Evolutionary conservation across 2,113 vertebrate species (phyloP), one percentile per base, ranked within the genome.

Genomic region (Poecilia latipinna): DNA sequence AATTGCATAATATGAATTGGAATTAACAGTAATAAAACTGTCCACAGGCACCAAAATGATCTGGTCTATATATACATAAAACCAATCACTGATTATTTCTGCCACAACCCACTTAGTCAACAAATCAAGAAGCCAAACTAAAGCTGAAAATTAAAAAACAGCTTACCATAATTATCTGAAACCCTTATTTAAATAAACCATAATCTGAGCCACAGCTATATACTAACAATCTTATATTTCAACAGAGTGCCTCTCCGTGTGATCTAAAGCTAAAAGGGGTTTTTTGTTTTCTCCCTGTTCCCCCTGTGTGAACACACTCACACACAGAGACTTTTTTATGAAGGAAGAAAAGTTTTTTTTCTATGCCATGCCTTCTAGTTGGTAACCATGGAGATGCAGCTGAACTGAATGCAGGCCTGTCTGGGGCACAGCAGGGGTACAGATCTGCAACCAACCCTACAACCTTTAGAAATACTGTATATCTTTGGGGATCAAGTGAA

Each of bases 371-470:
- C 35, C 80, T 78, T 76, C 83, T 85, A 79, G 83, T 79, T 75
- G 26, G 91, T 92, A 74, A 82, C 89, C 84, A 88, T 84, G 86
- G 91, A 67, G 75, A 90, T 54, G 73, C 73, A 72, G 76, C 73
- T 51, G 63, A 61, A 68, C 62, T 83, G 88, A 91, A 90, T 83
- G 80, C 42, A 29, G 73, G 15, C 72, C 67, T 79, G 83, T 86
- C 79, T 74, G 80, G 83, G 81, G 81, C 86, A 88, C 82, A 83
- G 74, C 69, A 19, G 78, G 87, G 77, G 70, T 28, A 80, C 37
- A 72, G 62, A 74, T 75, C 79, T 68, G 68, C 68, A 82, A 70
- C 74, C 69, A 74, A 78, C 70, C 74, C 48, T 12, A 65, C 69
- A 72, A 62, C 72, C n/a, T 83, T 80, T 37, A 68, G 28, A 79